A percentile compares a stretch with the other conserved stretches of the same genome.
Evolutionary conservation across 2,113 vertebrate genomes (phyloP).

Genomic region (Pachypanchax playfairii): DNA sequence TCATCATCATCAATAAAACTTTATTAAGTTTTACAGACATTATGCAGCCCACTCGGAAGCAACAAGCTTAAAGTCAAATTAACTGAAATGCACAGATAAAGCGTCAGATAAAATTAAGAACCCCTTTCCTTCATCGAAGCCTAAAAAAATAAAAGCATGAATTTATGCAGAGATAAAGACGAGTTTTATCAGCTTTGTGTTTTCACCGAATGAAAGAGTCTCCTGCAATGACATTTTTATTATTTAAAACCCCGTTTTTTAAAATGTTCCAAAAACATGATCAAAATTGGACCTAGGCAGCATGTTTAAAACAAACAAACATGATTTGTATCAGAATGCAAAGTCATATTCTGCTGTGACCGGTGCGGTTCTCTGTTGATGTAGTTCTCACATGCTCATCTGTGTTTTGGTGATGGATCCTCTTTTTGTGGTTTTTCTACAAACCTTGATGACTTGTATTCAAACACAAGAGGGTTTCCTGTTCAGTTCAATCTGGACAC

Average conservation of each 20-base stretch:
- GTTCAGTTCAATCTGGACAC: constrained; percentile 30
- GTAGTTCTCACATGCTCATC: constrained; percentile 12
- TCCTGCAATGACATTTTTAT: not conserved
- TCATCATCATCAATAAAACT: constrained; percentile 45
- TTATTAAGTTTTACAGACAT: constrained; percentile 60
- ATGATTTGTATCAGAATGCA: not conserved
- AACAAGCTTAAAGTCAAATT: constrained; percentile 27
- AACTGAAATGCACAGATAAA: constrained; percentile 60
- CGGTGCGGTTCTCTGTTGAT: not conserved
- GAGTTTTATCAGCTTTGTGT: not conserved
- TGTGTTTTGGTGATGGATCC: constrained; percentile 34
- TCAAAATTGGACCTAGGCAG: not conserved
- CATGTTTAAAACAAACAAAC: not conserved
- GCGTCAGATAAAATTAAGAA: too few relatives aligned
- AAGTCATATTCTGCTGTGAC: not conserved
- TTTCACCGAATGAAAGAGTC: not conserved
- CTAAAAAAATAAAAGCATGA: constrained; percentile 37
- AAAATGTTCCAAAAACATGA: too few relatives aligned
- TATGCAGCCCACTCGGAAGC: constrained; percentile 69
- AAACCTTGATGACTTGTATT: constrained; percentile 34
- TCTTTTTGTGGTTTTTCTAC: constrained; percentile 52
- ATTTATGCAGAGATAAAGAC: constrained; percentile 2
- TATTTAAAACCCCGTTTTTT: too few relatives aligned
- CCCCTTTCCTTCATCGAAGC: too few relatives aligned
- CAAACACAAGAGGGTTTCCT: constrained; percentile 30